A percentile compares a stretch with the other conserved stretches of the same genome.
Evolutionary conservation across 2,888 invertebrate species (phyloP).

Genomic region (Tinea trinotella): DNA sequence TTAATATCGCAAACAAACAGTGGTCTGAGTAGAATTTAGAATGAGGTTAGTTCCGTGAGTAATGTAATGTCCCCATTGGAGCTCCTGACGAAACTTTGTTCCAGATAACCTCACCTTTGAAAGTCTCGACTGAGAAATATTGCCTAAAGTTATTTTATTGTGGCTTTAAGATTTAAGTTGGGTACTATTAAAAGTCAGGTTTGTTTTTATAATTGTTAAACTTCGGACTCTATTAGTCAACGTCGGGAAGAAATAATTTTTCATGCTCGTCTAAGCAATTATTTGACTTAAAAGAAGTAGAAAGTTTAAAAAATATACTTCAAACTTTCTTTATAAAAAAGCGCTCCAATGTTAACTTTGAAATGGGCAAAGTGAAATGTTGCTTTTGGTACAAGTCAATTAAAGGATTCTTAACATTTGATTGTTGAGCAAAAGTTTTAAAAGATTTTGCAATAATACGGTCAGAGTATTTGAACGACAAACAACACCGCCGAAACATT

Average conservation of each 20-base stretch:
- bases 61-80: conserved; percentile 13
- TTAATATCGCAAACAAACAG: neutral
- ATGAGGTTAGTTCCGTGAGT: neutral
- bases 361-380: conserved; percentile 3
- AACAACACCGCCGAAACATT: neutral
- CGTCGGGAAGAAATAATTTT: conserved; percentile 14
- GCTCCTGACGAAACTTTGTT: neutral
- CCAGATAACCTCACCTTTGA: conserved; percentile 2
- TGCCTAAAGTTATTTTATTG: neutral
- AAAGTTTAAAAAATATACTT: conserved; percentile 4
- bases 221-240: conserved; percentile 14
- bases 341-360: neutral
- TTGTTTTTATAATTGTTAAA: conserved; percentile 17
- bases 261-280: conserved; percentile 6
- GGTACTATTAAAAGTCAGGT: conserved; percentile 1
- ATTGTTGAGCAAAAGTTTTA: too few relatives aligned
- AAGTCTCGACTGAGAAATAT: conserved; percentile 15
- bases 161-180: neutral
- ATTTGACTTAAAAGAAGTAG: conserved; percentile 6
- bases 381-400: neutral
- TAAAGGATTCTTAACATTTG: neutral
- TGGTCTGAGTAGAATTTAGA: neutral
- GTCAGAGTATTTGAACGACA: too few relatives aligned
- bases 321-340: conserved; percentile 10
- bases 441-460: too few relatives aligned